These are phyloP conservation scores for Argyresthia goedartella DNA, from an alignment of 2,888 invertebrate species.

Conservation along the genomic window DNA sequence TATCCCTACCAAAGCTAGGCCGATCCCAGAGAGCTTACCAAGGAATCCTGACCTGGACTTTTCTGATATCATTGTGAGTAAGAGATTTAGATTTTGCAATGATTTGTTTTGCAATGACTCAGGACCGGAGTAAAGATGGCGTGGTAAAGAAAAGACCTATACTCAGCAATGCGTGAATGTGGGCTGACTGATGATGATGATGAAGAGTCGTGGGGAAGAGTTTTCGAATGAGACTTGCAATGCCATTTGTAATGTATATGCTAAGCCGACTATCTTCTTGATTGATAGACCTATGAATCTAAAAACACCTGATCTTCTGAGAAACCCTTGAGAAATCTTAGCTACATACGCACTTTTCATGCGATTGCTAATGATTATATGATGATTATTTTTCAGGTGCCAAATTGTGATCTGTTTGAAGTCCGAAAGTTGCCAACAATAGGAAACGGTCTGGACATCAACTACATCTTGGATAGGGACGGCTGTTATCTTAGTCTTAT, in stretches of 20 bases:
- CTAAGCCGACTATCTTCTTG: too few relatives aligned
- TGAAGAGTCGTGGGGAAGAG: too few relatives aligned
- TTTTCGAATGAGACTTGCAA: neutral
- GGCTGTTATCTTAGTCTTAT: conserved; percentile 78
- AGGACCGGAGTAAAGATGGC: too few relatives aligned
- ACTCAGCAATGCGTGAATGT: too few relatives aligned
- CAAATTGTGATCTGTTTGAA: conserved; percentile 79
- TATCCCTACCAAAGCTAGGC: conserved; percentile 34
- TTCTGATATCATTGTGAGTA: conserved; percentile 45
- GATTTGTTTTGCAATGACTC: neutral
- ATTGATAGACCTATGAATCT: too few relatives aligned
- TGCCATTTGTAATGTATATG: neutral
- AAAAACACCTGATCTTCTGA: too few relatives aligned
- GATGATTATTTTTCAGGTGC: conserved; percentile 59
- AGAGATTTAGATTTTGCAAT: conserved; percentile 18
- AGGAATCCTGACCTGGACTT: conserved; percentile 55
- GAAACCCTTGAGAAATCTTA: too few relatives aligned
- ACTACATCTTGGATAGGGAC: conserved; percentile 62
- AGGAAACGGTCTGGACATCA: conserved; percentile 56
- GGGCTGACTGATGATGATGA: too few relatives aligned
- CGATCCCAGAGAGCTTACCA: conserved; percentile 36
- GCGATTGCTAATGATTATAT: too few relatives aligned
- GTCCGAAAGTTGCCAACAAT: conserved; percentile 66
- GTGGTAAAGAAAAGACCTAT: too few relatives aligned
- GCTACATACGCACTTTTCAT: too few relatives aligned